These are phyloP conservation scores for Polyploca ridens DNA, from an alignment of 2,888 invertebrate genomes.

Conservation along the genomic window DNA sequence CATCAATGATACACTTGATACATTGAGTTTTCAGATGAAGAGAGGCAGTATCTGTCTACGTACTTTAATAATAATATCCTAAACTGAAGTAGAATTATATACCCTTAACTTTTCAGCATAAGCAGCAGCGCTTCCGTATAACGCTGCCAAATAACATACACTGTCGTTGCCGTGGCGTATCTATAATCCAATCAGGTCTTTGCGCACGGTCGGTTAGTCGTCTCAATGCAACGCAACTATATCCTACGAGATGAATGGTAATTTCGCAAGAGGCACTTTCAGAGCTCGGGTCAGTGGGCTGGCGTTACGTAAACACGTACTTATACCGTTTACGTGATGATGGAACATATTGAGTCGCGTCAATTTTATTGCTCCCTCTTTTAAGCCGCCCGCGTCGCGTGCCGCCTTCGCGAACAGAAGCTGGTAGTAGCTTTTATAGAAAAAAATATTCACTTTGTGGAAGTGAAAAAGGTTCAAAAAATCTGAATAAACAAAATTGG, in stretches of 20 bases:
- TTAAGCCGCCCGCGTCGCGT: background rate
- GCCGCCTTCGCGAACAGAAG: background rate
- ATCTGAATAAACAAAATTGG: no score
- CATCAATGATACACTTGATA: no score
- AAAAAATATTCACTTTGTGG: no score
- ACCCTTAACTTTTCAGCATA: background rate
- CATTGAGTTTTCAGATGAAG: no score
- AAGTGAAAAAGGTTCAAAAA: no score
- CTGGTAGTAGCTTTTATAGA: no score
- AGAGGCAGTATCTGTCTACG: no score
- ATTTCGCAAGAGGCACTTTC: constrained; percentile 33
- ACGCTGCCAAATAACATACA: background rate
- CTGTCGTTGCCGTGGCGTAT: background rate
- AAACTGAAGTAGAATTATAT: background rate
- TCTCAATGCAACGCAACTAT: background rate
- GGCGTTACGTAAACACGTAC: constrained; percentile 12
- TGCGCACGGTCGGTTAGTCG: background rate
- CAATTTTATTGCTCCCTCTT: background rate
- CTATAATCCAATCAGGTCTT: background rate
- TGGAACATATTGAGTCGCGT: constrained; percentile 5
- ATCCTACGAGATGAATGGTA: constrained; percentile 18
- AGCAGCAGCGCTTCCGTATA: background rate
- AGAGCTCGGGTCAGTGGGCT: constrained; percentile 38
- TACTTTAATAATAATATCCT: background rate
- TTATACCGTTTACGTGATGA: constrained; percentile 9